Evolutionary conservation across 2,113 vertebrate genomes (phyloP), one percentile per base, ranked within the genome.

Genomic region (Apeltes quadracus): DNA sequence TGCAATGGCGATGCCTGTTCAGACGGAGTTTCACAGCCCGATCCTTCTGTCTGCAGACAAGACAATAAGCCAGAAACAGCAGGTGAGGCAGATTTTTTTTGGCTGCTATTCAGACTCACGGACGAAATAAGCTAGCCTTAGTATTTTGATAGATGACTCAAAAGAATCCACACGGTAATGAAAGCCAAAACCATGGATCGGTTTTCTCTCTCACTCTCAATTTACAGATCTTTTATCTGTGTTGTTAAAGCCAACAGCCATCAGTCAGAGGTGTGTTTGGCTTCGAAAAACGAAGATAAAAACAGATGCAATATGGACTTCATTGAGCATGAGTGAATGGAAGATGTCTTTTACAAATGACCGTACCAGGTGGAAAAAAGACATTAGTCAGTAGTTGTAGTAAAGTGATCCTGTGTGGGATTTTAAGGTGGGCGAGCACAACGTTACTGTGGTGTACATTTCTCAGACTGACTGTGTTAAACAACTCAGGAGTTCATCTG

Each of bases 341-440:
- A 53, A 44, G 22, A 23, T 70, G 67, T 81, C 75, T 34, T 44
- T 25, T 54, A 32, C 25, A 74, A 51, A 3, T 4, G n/a, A 59
- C 13, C 20, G 25, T 13, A 34, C 32, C 32, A 34, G 23, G 43
- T 75, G 62, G 59, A 79, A 77, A 50, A 74, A 59, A 46, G 23
- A 12, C 18, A 1, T 43, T 70, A 50, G 63, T 77, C 23, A 23
- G 32, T 5, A 68, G 69, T 18, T 64, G n/a, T n/a, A n/a, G n/a
- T 39, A 27, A 73, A 79, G 12, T 34, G 64, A 76, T 79, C 63
- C 61, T 54, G 59, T 61, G 69, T 62, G 65, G 82, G 81, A 62
- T 71, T 82, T 75, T 36, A 57, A 15, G 15, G 78, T 81, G 69
- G 75, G 80, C 5, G 61, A 75, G 58, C 36, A 46, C 22, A 16